Conservation (phyloP, 2,797 vertebrate species). For the Stomatorhinus walkeri region DNA sequence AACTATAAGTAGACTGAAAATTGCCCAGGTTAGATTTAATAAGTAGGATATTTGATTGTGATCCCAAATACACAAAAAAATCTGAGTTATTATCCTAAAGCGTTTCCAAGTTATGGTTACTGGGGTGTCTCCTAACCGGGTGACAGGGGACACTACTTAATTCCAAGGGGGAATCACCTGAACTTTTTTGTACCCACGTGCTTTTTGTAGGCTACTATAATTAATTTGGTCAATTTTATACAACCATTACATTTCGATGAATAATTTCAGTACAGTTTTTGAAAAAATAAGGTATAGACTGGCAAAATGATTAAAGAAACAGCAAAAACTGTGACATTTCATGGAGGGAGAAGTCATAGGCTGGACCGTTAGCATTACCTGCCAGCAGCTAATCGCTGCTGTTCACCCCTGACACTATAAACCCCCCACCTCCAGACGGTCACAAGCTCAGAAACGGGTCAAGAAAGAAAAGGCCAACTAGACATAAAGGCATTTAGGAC, state of each 20-base stretch:
- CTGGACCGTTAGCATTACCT: not conserved
- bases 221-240: not conserved
- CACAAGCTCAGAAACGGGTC: not conserved
- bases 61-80: not conserved
- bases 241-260: not conserved
- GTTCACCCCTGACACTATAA: not conserved
- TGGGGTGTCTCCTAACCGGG: not conserved
- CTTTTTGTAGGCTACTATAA: not conserved
- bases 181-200: not conserved
- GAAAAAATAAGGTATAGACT: not conserved
- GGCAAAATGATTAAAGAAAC: not conserved
- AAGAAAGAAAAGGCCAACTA: not conserved
- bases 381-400: not conserved
- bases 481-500: not conserved
- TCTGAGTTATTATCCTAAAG: not conserved
- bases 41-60: not conserved
- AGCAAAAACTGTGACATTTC: not conserved
- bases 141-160: not conserved
- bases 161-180: not conserved
- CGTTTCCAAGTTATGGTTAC: not conserved
- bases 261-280: not conserved
- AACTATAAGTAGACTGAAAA: not conserved
- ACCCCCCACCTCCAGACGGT: not conserved
- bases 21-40: not conserved
- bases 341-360: not conserved